Evolutionary conservation across 2,797 vertebrate genomes (phyloP), one percentile per base, ranked within the genome.

Genomic region (Chromis chromis): DNA sequence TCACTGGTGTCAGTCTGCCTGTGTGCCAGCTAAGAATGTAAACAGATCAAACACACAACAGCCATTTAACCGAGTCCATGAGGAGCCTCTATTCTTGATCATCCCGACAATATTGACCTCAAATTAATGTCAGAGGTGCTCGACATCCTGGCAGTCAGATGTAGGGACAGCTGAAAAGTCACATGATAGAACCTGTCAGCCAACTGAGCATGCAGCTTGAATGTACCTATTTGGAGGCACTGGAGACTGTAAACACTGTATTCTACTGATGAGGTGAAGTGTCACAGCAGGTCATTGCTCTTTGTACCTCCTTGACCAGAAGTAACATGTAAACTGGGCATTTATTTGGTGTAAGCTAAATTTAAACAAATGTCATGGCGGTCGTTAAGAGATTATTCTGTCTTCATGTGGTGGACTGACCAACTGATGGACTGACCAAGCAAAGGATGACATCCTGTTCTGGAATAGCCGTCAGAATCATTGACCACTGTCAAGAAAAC

Each of bases 1-100:
- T 91, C 91, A 91, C 53, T 27, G 49, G 83, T 89, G 89, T 89
- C 87, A 85, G 77, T 84, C 90, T 82, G 83, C 73, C 80, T 56
- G 81, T 76, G 79, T 61, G 74, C 80, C 75, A 62, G 78, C 81
- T 5, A 7, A 74, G 81, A 80, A 79, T 76, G 78, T 85, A 89
- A 89, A 86, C 85, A 88, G 73, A 91, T 86, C 82, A 91, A 88
- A 88, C 70, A 25, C 65, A 66, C 79, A 81, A 79, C 76, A 70
- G 79, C 13, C 50, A 10, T 69, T 77, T 71, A 65, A 78, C 55
- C 22, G 40, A 63, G 65, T 67, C 66, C 70, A 54, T 59, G 49
- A 40, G 59, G 56, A 58, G 65, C 17, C 52, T 13, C 46, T 70
- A 76, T 78, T 79, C 59, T 58, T 76, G 46, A 84, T 87, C 68